Evolutionary conservation across 2,113 vertebrate species (phyloP), one percentile per base, ranked within the genome.

Genomic region (Rhodinocichla rosea): DNA sequence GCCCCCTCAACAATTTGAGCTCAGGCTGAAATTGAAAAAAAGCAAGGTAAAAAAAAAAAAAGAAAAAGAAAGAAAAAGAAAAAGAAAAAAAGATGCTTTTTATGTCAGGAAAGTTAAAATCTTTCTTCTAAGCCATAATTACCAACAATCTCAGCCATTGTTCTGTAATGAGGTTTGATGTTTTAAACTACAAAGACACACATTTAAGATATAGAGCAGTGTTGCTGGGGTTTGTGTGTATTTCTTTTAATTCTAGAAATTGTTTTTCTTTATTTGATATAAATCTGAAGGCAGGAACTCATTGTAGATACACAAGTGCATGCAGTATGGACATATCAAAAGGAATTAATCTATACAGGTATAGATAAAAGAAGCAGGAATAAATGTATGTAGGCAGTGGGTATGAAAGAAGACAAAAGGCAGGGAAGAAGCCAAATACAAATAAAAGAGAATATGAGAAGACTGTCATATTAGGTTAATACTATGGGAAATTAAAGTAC

Each of bases 271-370:
- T 63, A 37, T 42, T 80, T 83, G 60, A 74, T 86, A 74, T 30
- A 77, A 93, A 92, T 49, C 50, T 92, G 85, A 96, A 94, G 64
- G 75, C 85, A 95, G 56, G 15, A 88, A 78, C 23, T 74, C 39
- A 60, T 92, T 93, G 85, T 70, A 75, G 85, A 87, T 88, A 92
- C n/a, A 75, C 33, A 78, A 88, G 40, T 89, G 44, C 40, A 30
- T 56, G n/a, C 68, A 52, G 39, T 45, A 78, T 70, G 90, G 85
- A 90, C 83, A 68, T 94, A 96, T 95, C 95, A 94, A 97, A 95
- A 93, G 37, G 64, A 90, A 92, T 92, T 92, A 93, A 89, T 96
- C 76, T 92, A 42, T 82, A 82, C 26, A 92, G 56, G 40, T 90
- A 68, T 27, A 96, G 92, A 96, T 88, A 86, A 94, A 96, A 93